Conservation (phyloP, 1,140 invertebrate species). For the Diorhabda elongata region DNA sequence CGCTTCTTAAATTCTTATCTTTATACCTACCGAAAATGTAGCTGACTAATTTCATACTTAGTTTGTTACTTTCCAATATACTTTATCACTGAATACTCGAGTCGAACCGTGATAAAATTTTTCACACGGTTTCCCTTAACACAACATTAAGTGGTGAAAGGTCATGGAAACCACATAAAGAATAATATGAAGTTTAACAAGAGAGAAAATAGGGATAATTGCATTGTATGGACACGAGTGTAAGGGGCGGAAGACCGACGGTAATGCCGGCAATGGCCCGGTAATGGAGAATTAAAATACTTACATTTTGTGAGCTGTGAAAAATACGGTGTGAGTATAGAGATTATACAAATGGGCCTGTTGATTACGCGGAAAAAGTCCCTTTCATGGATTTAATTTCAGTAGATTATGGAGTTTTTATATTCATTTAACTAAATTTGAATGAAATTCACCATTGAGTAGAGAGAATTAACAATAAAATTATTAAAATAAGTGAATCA, state of each 20-base stretch:
- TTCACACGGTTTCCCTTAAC: conserved; percentile 12
- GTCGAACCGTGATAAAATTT: not conserved
- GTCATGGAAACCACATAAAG: conserved; percentile 17
- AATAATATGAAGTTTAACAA: conserved; percentile 19
- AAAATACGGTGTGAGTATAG: conserved; percentile 15
- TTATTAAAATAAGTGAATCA: too few species aligned
- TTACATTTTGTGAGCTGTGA: conserved; percentile 12
- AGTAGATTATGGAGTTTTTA: not conserved
- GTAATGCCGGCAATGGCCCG: conserved; percentile 4
- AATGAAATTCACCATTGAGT: too few species aligned
- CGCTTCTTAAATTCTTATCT: too few species aligned
- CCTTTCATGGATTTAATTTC: not conserved
- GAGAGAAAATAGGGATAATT: conserved; percentile 14
- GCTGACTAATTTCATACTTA: too few species aligned
- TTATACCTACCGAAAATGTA: too few species aligned
- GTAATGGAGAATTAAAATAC: conserved; percentile 20
- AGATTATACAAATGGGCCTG: conserved; percentile 15
- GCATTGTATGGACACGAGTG: conserved; percentile 13
- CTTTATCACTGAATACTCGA: too few species aligned
- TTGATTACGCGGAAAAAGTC: conserved; percentile 7
- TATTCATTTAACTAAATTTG: too few species aligned
- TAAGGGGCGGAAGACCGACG: not conserved
- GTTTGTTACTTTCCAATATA: too few species aligned
- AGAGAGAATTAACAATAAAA: too few species aligned
- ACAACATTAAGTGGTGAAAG: conserved; percentile 18